Percentiles rank a stretch among this genome's conserved stretches.
phyloP scores from a whole-genome alignment of 1,140 invertebrate species.

The Gonioctena quinquepunctata region DNA sequence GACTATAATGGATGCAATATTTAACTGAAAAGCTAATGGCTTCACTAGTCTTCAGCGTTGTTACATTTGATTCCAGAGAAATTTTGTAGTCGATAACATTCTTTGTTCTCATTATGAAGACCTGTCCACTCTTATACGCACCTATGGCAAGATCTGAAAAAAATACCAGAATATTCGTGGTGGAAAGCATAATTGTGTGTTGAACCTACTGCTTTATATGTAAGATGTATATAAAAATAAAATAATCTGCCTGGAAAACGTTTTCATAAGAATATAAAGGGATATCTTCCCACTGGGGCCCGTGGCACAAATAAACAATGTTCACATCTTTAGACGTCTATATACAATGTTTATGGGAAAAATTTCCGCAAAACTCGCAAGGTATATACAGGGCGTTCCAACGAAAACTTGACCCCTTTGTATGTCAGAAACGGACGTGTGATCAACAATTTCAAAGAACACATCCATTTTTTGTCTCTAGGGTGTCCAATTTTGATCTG shows the following conservation, averaged over 20 bases:
- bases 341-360: too few relatives aligned
- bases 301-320: too few relatives aligned
- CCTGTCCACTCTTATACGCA: constrained; percentile 62
- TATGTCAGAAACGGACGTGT: background rate
- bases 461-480: background rate
- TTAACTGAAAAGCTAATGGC: background rate
- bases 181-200: too few relatives aligned
- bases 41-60: background rate
- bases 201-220: too few relatives aligned
- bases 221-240: too few relatives aligned
- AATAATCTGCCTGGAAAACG: too few relatives aligned
- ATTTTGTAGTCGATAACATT: constrained; percentile 60
- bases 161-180: constrained; percentile 8
- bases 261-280: too few relatives aligned
- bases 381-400: background rate
- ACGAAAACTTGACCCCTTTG: background rate
- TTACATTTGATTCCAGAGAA: constrained; percentile 2
- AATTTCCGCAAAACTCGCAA: too few relatives aligned
- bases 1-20: constrained; percentile 22
- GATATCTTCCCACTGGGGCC: too few relatives aligned
- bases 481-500: background rate
- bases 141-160: constrained; percentile 66
- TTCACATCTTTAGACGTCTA: too few relatives aligned
- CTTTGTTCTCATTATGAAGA: constrained; percentile 62
- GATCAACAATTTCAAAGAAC: background rate